These are phyloP conservation scores for Enteromius argenteus DNA, from an alignment of 2,797 vertebrate species.

Conservation along the genomic window DNA sequence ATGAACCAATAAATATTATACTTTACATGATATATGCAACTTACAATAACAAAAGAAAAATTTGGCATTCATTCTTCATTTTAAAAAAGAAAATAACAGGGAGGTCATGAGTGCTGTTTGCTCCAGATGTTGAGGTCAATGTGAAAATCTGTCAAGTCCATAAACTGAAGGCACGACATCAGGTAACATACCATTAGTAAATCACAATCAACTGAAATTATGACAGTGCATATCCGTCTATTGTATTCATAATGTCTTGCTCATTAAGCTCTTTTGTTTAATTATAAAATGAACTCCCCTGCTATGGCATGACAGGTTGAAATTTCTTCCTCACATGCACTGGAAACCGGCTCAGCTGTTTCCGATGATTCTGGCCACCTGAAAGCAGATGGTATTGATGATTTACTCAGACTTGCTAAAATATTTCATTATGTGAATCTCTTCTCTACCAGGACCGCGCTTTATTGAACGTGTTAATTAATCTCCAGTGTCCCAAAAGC, in stretches of 20 bases:
- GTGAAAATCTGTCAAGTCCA: neutral
- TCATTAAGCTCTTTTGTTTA: neutral
- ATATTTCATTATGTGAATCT: conserved; percentile 7
- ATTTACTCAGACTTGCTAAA: conserved; percentile 4
- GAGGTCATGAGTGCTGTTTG: neutral
- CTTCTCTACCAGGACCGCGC: neutral
- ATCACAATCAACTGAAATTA: conserved; percentile 8
- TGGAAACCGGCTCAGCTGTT: conserved; percentile 55
- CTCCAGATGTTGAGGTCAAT: neutral
- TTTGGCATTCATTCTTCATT: conserved; percentile 7
- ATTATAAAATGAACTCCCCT: conserved; percentile 22
- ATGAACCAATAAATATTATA: neutral
- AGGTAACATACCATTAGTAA: neutral
- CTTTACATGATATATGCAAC: neutral
- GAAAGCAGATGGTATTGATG: conserved; percentile 27
- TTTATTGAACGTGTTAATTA: conserved; percentile 7
- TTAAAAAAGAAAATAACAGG: neutral
- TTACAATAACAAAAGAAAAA: neutral
- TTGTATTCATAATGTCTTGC: neutral
- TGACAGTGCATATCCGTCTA: neutral
- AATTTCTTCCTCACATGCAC: conserved; percentile 57
- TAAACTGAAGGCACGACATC: conserved; percentile 15
- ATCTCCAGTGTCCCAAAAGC: conserved; percentile 21
- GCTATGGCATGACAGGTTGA: conserved; percentile 57
- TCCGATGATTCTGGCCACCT: conserved; percentile 51